These are phyloP conservation scores for Nymphalis c-album DNA, from an alignment of 2,888 invertebrate genomes.

Conservation along the genomic window DNA sequence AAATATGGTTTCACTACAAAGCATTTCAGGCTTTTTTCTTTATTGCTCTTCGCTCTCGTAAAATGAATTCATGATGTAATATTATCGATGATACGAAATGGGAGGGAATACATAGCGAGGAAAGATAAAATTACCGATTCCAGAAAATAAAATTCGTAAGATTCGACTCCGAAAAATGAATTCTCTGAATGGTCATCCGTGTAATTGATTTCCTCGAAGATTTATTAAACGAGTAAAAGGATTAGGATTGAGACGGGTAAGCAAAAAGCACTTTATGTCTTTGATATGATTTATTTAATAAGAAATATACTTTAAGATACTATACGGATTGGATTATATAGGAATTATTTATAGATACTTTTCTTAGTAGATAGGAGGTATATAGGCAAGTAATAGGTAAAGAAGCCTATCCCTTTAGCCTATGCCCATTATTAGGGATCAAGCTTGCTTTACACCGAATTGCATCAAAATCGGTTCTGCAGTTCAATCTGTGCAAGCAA, in stretches of 20 bases:
- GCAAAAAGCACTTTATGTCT: slow-evolving; percentile 5
- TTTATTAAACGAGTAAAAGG: slow-evolving; percentile 1
- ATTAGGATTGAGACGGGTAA: slow-evolving; percentile 8
- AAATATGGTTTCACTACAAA: slow-evolving; percentile 34
- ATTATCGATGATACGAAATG: slow-evolving; percentile 41
- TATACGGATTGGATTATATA: neutral
- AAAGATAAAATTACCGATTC: neutral
- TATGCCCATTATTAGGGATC: no score
- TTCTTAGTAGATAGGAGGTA: no score
- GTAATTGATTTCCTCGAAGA: slow-evolving; percentile 13
- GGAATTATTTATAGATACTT: no score
- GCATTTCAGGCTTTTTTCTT: slow-evolving; percentile 45
- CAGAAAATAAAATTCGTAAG: slow-evolving; percentile 9
- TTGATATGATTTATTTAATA: slow-evolving; percentile 1
- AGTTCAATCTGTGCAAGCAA: no score
- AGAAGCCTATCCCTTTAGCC: no score
- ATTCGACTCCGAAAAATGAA: slow-evolving; percentile 6
- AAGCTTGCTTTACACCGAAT: no score
- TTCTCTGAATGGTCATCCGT: slow-evolving; percentile 4
- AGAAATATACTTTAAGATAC: neutral
- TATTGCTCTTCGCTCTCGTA: slow-evolving; percentile 52
- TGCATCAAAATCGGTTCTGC: no score
- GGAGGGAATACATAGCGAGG: slow-evolving; percentile 24
- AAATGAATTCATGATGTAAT: slow-evolving; percentile 41
- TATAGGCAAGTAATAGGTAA: no score